Base-by-base conservation (phyloP, 2,797 vertebrate species). In the Pseudochirops cupreus region DNA sequence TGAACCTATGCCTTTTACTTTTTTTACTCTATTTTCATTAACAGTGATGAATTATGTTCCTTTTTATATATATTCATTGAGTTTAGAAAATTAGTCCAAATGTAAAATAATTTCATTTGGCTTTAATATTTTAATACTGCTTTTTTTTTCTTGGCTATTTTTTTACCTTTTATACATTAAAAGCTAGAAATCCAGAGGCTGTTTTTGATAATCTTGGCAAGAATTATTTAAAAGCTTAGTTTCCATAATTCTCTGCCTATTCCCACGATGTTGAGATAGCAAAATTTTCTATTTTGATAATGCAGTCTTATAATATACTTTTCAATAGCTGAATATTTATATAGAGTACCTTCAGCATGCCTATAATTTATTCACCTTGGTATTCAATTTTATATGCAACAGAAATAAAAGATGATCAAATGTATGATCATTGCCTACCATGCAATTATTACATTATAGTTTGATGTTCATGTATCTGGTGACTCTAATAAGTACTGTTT, bases 191-290 rank as follows among this genome's bases (percentile, higher is more conserved):
- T 87, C 31, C 24, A 54, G 31, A 91, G 91, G 56, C 82, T 91
- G 94, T 93, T 39, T 91, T 12, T 55, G 67, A 74, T 87, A 92
- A n/a, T 95, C 24, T 95, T 93, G 50, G 46, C 24, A 91, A 92
- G 14, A 95, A 92, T 67, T 91, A 87, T 59, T 94, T 92, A 90
- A 90, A 62, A 95, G 52, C 18, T 59, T 53, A 52, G 4, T 91
- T 92, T 93, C n/a, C 82, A 29, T 93, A 31, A 53, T 96, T 94
- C 59, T 90, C 31, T 67, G 46, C 33, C 91, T 93, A 91, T 94
- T 21, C 92, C 16, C 14, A 74, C 16, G 21, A 7, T 74, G n/a
- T 74, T 74, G n/a, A 39, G 62, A 39, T 21, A 74, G 62, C n/a
- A 74, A 93, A 91, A 82, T 95, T 18, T 93, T n/a, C 16, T n/a